These are phyloP conservation scores for Cephus pygmeus DNA, from an alignment of 2,888 invertebrate species.

Conservation along the genomic window DNA sequence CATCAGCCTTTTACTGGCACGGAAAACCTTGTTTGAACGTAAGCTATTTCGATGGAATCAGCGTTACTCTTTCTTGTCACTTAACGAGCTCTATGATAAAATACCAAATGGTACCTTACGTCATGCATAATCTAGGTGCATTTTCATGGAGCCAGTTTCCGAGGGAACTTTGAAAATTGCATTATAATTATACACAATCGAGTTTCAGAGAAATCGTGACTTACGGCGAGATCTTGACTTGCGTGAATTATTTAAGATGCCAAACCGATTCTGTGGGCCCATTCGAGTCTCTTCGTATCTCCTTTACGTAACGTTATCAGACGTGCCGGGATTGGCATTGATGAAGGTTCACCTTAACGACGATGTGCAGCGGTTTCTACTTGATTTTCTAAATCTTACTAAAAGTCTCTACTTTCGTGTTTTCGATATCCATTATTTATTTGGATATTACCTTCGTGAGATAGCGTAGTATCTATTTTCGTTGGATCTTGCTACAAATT, in stretches of 20 bases:
- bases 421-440: neutral
- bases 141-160: neutral
- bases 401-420: neutral
- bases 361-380: neutral
- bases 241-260: neutral
- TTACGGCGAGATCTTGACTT: neutral
- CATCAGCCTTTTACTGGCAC: conserved; percentile 41
- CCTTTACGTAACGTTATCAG: neutral
- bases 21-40: conserved; percentile 34
- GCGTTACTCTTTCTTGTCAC: conserved; percentile 48
- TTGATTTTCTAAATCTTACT: neutral
- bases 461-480: neutral
- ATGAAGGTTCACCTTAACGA: neutral
- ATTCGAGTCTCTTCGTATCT: neutral
- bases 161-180: neutral
- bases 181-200: neutral
- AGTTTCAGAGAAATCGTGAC: neutral
- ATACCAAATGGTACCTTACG: neutral
- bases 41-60: conserved; percentile 43
- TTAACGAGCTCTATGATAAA: neutral
- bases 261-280: neutral
- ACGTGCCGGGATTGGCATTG: neutral
- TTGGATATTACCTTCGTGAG: neutral
- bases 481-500: neutral
- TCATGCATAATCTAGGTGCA: neutral